phyloP scores from a whole-genome alignment of 2,888 invertebrate species.

The Lasius fuliginosus region DNA sequence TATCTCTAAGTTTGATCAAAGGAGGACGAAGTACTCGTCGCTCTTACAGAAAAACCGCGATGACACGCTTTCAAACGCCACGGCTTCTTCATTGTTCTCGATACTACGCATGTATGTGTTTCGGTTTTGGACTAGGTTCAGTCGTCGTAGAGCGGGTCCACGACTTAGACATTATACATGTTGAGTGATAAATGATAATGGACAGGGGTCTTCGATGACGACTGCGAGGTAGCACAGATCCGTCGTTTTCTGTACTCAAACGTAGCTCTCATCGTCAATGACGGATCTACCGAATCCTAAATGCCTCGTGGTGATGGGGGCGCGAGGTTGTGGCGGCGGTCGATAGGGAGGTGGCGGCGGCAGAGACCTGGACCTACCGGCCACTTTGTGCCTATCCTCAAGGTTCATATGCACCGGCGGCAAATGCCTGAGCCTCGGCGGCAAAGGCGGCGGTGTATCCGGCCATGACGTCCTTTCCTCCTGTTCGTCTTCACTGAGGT shows the following conservation, averaged over 20 bases:
- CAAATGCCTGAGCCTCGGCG: conserved; percentile 89
- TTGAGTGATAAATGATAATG: conserved; percentile 23
- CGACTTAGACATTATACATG: conserved; percentile 45
- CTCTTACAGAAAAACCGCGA: conserved; percentile 30
- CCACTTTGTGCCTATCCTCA: conserved; percentile 87
- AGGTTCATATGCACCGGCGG: conserved; percentile 90
- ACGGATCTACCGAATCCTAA: conserved; percentile 83
- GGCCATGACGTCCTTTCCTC: conserved; percentile 84
- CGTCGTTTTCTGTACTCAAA: conserved; percentile 73
- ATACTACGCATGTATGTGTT: conserved; percentile 62
- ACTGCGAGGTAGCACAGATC: not conserved
- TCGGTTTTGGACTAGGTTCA: conserved; percentile 81
- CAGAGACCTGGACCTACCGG: conserved; percentile 84
- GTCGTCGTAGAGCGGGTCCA: conserved; percentile 67
- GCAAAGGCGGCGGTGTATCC: conserved; percentile 89
- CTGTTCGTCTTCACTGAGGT: conserved; percentile 83
- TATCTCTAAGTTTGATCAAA: conserved; percentile 43
- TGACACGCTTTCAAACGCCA: conserved; percentile 13
- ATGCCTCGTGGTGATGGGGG: conserved; percentile 83
- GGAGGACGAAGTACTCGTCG: conserved; percentile 45
- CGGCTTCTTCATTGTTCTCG: conserved; percentile 46
- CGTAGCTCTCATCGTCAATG: conserved; percentile 85
- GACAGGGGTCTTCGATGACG: conserved; percentile 47
- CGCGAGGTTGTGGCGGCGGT: conserved; percentile 84
- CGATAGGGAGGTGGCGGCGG: conserved; percentile 85